These are phyloP conservation scores for Aricia artaxerxes DNA, from an alignment of 2,888 invertebrate species.

Conservation along the genomic window DNA sequence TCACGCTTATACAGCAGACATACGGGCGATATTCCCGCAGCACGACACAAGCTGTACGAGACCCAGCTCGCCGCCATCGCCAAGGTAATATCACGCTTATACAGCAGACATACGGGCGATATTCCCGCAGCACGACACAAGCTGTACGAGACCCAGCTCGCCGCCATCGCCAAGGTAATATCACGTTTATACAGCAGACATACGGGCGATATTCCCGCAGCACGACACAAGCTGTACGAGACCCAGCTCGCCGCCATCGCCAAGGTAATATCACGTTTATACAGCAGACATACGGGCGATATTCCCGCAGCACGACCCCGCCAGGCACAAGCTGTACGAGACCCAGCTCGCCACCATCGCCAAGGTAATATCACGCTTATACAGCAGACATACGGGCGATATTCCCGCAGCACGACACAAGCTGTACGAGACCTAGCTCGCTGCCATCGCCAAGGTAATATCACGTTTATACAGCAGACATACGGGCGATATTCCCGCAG, in stretches of 20 bases:
- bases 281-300: background rate
- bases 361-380: too few species aligned
- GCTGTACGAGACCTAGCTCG: conserved; percentile 79
- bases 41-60: too few species aligned
- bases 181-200: background rate
- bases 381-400: conserved; percentile 43
- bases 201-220: too few species aligned
- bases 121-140: too few species aligned
- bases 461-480: background rate
- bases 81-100: too few species aligned
- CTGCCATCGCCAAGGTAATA: conserved; percentile 68
- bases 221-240: conserved; percentile 8
- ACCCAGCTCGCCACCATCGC: too few species aligned
- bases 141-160: conserved; percentile 79
- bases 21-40: too few species aligned
- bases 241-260: conserved; percentile 76
- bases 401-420: too few species aligned
- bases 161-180: conserved; percentile 68
- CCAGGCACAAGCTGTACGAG: too few species aligned
- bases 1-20: background rate
- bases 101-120: conserved; percentile 43
- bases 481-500: too few species aligned
- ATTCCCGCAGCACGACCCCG: too few species aligned
- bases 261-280: conserved; percentile 50
- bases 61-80: too few species aligned